Evolutionary conservation across 2,113 vertebrate species (phyloP), one percentile per base, ranked within the genome.

Genomic region (Saccopteryx leptura): DNA sequence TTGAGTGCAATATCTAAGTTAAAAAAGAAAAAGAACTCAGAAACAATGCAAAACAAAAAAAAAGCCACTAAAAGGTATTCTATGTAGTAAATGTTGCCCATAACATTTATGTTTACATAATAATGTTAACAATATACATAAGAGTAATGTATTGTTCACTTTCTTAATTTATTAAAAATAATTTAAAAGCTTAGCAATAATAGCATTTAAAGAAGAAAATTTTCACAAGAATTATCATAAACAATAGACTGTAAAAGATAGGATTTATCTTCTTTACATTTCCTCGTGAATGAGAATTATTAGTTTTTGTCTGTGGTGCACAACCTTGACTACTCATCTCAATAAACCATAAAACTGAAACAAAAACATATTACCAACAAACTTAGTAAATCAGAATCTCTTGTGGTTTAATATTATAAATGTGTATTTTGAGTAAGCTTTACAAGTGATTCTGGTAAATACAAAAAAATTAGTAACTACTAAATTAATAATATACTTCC

Each of bases 301-400:
- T 76, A 7, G 24, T 87, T 81, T 95, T 68, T 85, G 83, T 78
- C 10, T 90, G 24, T 46, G 7, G n/a, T 74, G 92, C 50, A 88
- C 50, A 95, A 63, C 31, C 23, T 15, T 93, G n/a, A 92, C 84
- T 54, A 91, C 4, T n/a, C n/a, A 89, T 75, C 46, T 92, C 33
- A 96, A 86, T 76, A 69, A 97, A 97, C n/a, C 58, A 81, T 76
- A 56, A 71, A 92, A 97, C 19, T 48, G 12, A 94, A 88, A 60
- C 39, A 95, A 78, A 74, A 88, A 82, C 24, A 48, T 52, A 95
- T 81, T 84, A n/a, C 8, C 23, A 90, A 97, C 50, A 83, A 96
- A 91, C 8, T 15, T n/a, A 92, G 33, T 90, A 23, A 93, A 63
- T 93, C 50, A 94, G 33, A 96, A 88, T 87, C 39, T 93, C 71